These are phyloP conservation scores for Gymnocephalus cernua DNA, from an alignment of 2,113 vertebrate genomes.

Conservation along the genomic window DNA sequence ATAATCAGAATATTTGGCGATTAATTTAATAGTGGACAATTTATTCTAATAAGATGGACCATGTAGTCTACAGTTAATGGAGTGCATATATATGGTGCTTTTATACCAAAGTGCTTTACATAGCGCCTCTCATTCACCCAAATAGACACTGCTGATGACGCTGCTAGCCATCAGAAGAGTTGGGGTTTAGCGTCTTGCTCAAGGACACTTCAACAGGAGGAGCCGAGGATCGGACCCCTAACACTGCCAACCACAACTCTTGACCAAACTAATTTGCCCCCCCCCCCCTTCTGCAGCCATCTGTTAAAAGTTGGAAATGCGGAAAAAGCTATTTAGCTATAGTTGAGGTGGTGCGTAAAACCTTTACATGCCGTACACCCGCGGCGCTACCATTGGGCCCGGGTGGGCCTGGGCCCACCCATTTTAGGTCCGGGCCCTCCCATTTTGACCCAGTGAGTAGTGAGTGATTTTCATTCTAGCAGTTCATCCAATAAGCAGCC, in stretches of 20 bases:
- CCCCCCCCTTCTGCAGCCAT: background rate
- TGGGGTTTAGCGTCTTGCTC: background rate
- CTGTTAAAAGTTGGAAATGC: slow-evolving; percentile 2
- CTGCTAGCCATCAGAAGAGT: background rate
- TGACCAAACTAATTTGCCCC: slow-evolving; percentile 15
- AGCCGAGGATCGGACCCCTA: background rate
- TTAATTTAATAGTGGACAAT: too few species aligned
- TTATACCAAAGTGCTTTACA: background rate
- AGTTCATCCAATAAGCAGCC: too few species aligned
- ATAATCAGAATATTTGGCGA: too few species aligned
- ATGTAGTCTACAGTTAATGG: background rate
- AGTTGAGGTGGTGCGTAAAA: background rate
- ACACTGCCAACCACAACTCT: background rate
- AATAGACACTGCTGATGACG: background rate
- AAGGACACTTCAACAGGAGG: background rate
- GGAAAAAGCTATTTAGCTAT: slow-evolving; percentile 4
- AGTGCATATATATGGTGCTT: background rate
- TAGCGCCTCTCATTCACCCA: background rate
- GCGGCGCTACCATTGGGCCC: too few species aligned
- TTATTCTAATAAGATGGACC: too few species aligned
- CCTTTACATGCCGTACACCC: background rate
- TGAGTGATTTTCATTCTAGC: too few species aligned
- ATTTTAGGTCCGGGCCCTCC: too few species aligned
- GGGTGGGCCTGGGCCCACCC: too few species aligned
- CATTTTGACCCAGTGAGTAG: too few species aligned